Evolutionary conservation across 2,888 invertebrate species (phyloP).

Genomic region (Globia sparganii): DNA sequence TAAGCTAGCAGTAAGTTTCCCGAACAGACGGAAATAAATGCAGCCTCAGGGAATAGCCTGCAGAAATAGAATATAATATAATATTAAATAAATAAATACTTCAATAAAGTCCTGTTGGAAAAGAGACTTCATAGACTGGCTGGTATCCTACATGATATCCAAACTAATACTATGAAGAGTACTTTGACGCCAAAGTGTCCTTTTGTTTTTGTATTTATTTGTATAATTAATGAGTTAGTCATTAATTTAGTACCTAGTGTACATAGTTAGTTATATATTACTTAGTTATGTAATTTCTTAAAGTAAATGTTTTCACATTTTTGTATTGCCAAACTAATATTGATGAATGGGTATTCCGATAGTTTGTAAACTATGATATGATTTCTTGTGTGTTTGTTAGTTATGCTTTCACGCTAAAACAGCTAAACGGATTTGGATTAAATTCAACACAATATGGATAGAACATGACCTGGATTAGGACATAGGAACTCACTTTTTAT

Average conservation of each 20-base stretch:
- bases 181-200: too few relatives aligned
- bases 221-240: too few relatives aligned
- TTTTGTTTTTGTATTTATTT: too few relatives aligned
- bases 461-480: not conserved
- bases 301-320: too few relatives aligned
- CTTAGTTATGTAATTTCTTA: too few relatives aligned
- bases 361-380: not conserved
- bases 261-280: too few relatives aligned
- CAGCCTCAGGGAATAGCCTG: not conserved
- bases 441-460: too few relatives aligned
- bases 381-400: not conserved
- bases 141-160: not conserved
- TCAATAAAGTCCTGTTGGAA: not conserved
- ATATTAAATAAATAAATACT: not conserved
- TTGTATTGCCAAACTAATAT: too few relatives aligned
- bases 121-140: not conserved
- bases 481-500: not conserved
- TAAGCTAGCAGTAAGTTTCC: not conserved
- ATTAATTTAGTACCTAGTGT: too few relatives aligned
- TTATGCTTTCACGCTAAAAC: too few relatives aligned
- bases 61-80: not conserved
- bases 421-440: too few relatives aligned
- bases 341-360: too few relatives aligned
- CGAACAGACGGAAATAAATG: not conserved
- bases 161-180: not conserved